A percentile compares a stretch with the other conserved stretches of the same genome.
Evolutionary conservation across 2,797 vertebrate genomes (phyloP).

Genomic region (Macrochelys suwanniensis): DNA sequence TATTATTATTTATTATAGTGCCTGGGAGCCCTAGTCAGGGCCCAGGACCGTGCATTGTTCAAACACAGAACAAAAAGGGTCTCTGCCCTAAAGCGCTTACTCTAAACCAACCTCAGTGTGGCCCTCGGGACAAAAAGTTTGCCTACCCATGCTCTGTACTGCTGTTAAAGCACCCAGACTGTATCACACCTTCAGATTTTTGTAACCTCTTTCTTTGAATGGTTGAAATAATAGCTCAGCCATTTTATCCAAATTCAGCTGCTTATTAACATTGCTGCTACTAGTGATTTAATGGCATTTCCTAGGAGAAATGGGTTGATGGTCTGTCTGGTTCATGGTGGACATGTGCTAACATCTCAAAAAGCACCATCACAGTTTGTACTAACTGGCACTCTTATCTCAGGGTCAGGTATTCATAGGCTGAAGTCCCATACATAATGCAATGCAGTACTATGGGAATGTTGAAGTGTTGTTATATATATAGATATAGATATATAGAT

Average conservation of each 20-base stretch:
- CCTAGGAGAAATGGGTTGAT: neutral
- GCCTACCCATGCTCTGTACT: neutral
- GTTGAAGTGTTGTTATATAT: rapidly evolving
- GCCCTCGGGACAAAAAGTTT: no score
- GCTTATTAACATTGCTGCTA: conserved; percentile 43
- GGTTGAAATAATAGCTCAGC: conserved; percentile 50
- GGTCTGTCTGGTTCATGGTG: neutral
- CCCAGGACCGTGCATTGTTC: neutral
- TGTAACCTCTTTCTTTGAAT: conserved; percentile 38
- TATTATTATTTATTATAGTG: neutral
- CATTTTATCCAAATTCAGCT: conserved; percentile 32
- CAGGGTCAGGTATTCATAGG: neutral
- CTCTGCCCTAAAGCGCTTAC: neutral
- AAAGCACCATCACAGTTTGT: neutral
- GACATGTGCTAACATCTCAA: neutral
- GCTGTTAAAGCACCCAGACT: neutral
- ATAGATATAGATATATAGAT: no score
- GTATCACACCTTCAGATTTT: neutral
- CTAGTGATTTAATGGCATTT: conserved; percentile 35
- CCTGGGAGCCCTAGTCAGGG: neutral
- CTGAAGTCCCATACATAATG: rapidly evolving
- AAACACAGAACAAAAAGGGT: neutral
- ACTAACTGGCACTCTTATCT: neutral
- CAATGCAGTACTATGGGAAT: rapidly evolving
- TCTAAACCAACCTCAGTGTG: neutral